Base-by-base conservation (phyloP, 2,888 invertebrate genomes). In the Carpatolechia fugitivella region DNA sequence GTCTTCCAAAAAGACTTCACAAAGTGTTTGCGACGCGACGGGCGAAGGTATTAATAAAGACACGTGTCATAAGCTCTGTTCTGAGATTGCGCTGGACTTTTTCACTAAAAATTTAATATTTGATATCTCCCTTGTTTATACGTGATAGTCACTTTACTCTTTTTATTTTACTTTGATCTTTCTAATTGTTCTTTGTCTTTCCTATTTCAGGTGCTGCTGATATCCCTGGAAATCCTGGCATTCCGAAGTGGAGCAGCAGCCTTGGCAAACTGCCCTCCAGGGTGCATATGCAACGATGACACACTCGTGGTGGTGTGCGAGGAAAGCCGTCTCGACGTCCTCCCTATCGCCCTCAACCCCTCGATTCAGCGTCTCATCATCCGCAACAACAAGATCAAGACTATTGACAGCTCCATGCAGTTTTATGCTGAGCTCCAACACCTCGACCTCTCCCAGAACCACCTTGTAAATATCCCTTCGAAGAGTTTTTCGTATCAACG, bases 271-370 rank as follows among this genome's bases (percentile, higher is more conserved):
- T 98, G 97, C 76, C 97, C 97, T n/a, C 92, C 87, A 60, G 95
- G 95, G 65, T 98, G 98, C 85, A 93, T 91, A 78, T 98, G 98
- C 90, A 95, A 97, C 85, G 97, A 98, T 76, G 96, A 96, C 63
- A 96, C 95, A 8, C 93, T 96, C 64, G 95, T 95, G 56, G 97
- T 97, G 49, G 94, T 94, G 64, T 98, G 97, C 85, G 94, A 96
- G 68, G 94, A 94, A 75, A 96, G 96, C 74, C 95, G 95, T 65
- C 91, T 98, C 59, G 97, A 97, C 85, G 96, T 97, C 54, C 93
- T 98, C 59, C 97, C 97, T 59, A 97, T 97, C 71, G 96, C 97
- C 1, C 91, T 98, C 61, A 98, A 98, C 87, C 98, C 98, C 38
- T 95, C 96, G 69, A 96, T 97, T 61, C 95, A 96, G 76, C 92